These are phyloP conservation scores for Tautogolabrus adspersus DNA, from an alignment of 2,113 vertebrate species.

Conservation along the genomic window DNA sequence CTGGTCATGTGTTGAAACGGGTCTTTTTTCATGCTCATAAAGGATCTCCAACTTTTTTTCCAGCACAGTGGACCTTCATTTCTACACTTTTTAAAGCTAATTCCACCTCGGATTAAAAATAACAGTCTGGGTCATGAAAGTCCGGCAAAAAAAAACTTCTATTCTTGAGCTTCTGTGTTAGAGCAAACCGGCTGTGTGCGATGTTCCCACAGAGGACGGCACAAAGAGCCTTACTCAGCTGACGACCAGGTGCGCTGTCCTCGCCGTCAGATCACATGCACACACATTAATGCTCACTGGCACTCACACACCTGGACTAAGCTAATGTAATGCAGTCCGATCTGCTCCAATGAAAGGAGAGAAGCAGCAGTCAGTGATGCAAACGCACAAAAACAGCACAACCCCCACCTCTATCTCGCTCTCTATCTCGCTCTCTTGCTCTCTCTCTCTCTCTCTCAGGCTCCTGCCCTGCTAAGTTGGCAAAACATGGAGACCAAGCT, in stretches of 20 bases:
- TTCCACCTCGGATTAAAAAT: background rate
- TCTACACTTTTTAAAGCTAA: background rate
- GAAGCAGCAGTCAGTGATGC: constrained; percentile 16
- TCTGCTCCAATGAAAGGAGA: constrained; percentile 42
- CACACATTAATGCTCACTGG: background rate
- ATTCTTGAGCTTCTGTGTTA: background rate
- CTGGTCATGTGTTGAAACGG: background rate
- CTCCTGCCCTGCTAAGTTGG: constrained; percentile 54
- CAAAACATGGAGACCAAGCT: constrained; percentile 57
- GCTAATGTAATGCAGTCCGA: constrained; percentile 33
- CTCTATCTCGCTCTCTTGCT: too few relatives aligned
- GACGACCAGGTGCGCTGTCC: constrained; percentile 14
- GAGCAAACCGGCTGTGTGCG: background rate
- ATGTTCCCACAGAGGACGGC: background rate
- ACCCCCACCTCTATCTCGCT: background rate
- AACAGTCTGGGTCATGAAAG: constrained; percentile 1
- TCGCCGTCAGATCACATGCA: background rate
- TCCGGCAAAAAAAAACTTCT: background rate
- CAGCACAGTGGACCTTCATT: background rate
- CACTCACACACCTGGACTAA: background rate
- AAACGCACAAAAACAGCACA: constrained; percentile 4
- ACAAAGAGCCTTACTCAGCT: constrained; percentile 19
- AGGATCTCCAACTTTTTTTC: background rate
- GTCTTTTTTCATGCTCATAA: background rate
- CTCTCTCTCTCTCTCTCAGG: background rate